A percentile compares a stretch with the other conserved stretches of the same genome.
These are phyloP conservation scores for Paragorgia papillata DNA, from an alignment of 92 coral and sea anemone species.

Conservation along the genomic window DNA sequence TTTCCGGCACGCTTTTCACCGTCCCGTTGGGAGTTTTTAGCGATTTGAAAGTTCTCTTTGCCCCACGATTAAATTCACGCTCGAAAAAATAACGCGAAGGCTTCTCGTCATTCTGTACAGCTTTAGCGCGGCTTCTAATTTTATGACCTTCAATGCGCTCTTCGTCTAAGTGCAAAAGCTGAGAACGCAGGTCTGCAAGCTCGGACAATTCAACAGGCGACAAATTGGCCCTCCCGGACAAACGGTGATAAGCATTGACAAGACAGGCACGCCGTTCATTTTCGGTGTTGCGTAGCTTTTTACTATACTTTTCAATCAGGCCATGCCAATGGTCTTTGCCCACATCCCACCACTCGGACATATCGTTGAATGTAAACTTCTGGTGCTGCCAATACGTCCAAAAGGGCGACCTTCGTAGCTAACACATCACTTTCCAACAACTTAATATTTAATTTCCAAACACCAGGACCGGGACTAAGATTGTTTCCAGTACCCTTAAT, in stretches of 20 bases:
- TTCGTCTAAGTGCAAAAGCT: neutral
- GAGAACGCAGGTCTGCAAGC: neutral
- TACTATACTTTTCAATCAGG: neutral
- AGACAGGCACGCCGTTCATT: constrained; percentile 8
- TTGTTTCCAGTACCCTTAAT: neutral
- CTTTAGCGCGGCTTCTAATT: constrained; percentile 2
- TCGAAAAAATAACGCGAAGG: constrained; percentile 26
- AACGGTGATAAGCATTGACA: neutral
- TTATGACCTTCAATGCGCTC: neutral
- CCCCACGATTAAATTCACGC: neutral
- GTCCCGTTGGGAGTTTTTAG: neutral
- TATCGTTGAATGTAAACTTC: too few species aligned
- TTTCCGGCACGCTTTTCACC: neutral
- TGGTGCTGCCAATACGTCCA: neutral
- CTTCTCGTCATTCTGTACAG: constrained; percentile 36
- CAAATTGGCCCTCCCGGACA: neutral
- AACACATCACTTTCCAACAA: neutral
- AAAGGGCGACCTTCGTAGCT: neutral
- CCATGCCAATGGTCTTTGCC: neutral
- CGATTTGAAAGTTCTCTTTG: neutral
- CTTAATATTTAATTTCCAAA: neutral
- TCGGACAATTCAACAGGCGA: neutral
- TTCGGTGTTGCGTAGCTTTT: constrained; percentile 6
- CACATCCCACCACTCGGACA: neutral
- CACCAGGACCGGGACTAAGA: neutral